Evolutionary conservation across 1,140 invertebrate genomes (phyloP), one percentile per base, ranked within the genome.

Genomic region (Pantala flavescens): DNA sequence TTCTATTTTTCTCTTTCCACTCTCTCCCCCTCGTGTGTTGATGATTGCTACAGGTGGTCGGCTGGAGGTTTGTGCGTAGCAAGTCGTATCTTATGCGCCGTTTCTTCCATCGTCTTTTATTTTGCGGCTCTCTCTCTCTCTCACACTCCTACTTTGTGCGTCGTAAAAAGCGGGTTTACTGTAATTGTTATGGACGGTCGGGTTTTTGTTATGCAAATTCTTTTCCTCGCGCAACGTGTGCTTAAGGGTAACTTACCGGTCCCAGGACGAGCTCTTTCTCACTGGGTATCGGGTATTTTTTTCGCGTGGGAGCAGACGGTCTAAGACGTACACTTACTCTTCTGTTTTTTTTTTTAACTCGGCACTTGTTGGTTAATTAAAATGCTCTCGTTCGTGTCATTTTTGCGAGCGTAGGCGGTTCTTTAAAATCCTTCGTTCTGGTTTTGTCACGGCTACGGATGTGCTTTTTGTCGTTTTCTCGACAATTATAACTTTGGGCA

Each of bases 131-230:
- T 1, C 49, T 3, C 49, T 3, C 49, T 21, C 49, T 19, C n/a
- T 21, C 43, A 9, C 43, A 7, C 49, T 21, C 12, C 49, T 63
- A 21, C n/a, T 63, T 63, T 63, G 49, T 63, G 49, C 49, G 49
- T 63, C 49, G 49, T 63, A 63, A 63, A 63, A 63, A 63, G n/a
- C 49, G 49, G 49, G 49, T 63, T 63, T 63, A 63, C 49, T 63
- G 49, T 63, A 63, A 63, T 63, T 63, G 49, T 63, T 63, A 63
- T 63, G 49, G 49, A 63, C 49, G 49, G 49, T 16, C n/a, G 49
- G 49, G 49, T 63, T 63, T 63, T 63, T 63, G 49, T 63, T 63
- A 63, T 63, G 49, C n/a, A 63, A 63, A 63, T 63, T 63, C 49
- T 21, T 21, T 63, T 16, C 49, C 49, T 3, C 12, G 49, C n/a